phyloP scores from a whole-genome alignment of 1,140 invertebrate genomes.

The Drosophila murphyi region DNA sequence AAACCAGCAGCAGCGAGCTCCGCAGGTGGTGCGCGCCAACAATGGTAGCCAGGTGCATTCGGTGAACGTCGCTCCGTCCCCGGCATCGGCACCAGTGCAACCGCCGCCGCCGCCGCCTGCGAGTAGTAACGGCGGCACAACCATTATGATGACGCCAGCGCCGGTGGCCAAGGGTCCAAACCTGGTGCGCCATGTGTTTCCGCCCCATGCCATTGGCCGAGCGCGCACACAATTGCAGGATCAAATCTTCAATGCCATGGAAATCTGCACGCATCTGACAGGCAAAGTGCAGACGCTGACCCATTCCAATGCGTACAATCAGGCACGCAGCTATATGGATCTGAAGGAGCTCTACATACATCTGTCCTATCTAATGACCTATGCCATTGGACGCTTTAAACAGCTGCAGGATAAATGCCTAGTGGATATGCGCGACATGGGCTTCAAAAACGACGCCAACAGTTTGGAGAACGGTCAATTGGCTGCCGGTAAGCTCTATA shows the following conservation, averaged over 20 bases:
- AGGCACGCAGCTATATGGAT: constrained; percentile 69
- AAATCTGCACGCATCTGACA: constrained; percentile 82
- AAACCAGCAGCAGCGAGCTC: constrained; percentile 57
- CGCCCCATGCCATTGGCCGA: constrained; percentile 54
- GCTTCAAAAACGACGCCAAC: constrained; percentile 80
- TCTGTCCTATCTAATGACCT: constrained; percentile 83
- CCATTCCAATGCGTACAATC: constrained; percentile 82
- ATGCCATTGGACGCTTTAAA: constrained; percentile 82
- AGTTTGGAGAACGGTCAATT: constrained; percentile 80
- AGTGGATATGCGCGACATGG: constrained; percentile 78
- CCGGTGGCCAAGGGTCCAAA: constrained; percentile 25
- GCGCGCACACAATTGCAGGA: constrained; percentile 75
- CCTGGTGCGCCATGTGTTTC: constrained; percentile 62
- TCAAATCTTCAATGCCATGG: constrained; percentile 80
- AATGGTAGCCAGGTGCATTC: constrained; percentile 36
- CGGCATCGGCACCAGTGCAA: constrained; percentile 2
- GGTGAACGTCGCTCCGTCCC: neutral
- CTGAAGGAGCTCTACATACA: constrained; percentile 83
- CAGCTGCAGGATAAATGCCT: constrained; percentile 81
- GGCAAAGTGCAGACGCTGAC: constrained; percentile 79
- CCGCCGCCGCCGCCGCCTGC: neutral
- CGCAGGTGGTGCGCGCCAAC: constrained; percentile 57
- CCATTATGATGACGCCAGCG: constrained; percentile 33
- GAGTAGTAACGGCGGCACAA: constrained; percentile 41
- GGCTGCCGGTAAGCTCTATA: constrained; percentile 73